Base-by-base conservation (phyloP, 2,113 vertebrate species). In the Fukomys damarensis region DNA sequence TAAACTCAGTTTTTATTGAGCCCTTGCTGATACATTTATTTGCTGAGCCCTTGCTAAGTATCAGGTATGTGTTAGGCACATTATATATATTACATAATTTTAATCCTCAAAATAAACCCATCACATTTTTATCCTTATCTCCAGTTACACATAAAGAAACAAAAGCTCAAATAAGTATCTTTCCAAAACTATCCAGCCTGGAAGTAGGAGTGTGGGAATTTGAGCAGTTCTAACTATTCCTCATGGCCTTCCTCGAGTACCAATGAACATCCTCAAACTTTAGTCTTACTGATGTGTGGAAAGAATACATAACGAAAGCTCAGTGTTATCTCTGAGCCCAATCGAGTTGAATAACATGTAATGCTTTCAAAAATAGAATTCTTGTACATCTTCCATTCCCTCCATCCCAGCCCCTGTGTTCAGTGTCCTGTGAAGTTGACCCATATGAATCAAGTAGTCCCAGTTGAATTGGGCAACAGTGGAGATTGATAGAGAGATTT, bases 1-100 rank as follows among this genome's bases (percentile, higher is more conserved):
- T 82, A 61, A 91, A 86, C 59, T 77, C 88, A 96, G 43, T 4
- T 93, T 95, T 92, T 30, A 54, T 38, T 82, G 65, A 89, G 52
- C 80, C 32, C 38, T 76, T 77, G 68, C 54, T 88, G 65, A 76
- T 43, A 76, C 74, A 83, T 32, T 63, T 30, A 59, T 59, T 65
- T 70, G 19, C 2, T 24, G 22, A 87, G 22, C 38, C 26, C 80
- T 82, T 76, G 38, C 65, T 76, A 89, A 92, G 43, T 32, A 49
- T 30, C 43, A 72, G 24, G 20, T 63, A 26, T 65, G 22, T 91
- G 28, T 24, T 56, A 59, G 89, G 17, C 41, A 77, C 14, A 43
- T 94, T 54, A 7, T 35, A 38, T n/a, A 80, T 9, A 35, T 63
- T 63, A 56, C 28, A 77, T 94, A 49, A 65, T 41, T 79, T 84